Evolutionary conservation across 1,140 invertebrate genomes (phyloP), one percentile per base, ranked within the genome.

Genomic region (Lucilia sericata): DNA sequence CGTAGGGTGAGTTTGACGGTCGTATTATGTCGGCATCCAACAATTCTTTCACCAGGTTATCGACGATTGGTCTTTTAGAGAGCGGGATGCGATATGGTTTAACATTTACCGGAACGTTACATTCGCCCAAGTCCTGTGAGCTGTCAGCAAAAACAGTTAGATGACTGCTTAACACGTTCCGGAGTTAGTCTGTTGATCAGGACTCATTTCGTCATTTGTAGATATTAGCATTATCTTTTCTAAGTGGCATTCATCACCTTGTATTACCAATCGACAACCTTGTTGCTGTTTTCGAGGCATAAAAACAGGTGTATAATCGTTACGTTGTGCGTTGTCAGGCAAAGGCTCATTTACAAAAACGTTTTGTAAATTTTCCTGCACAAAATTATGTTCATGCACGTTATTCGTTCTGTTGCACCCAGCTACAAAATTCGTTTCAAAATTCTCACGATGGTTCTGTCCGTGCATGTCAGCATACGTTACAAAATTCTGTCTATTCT

Each of bases 21-120:
- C 84, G 42, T 12, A 90, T 86, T 19, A 90, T 86, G 19, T 84
- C 70, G 34, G 65, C 42, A 14, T 47, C 49, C 14, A 82, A 55
- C 36, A 84, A 55, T 19, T 84, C 86, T 51, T 85, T 55, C 12
- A 90, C 78, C 60, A 88, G 87, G 13, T 85, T 84, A 55, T 86
- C 51, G 60, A 91, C 83, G 19, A 86, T 81, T 47, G 51, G 12
- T 49, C 87, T 86, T 82, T 90, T 87, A n/a, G 51, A 60, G 84
- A 85, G 84, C 0, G 88, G 86, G 14, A 90, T 60, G 70, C 88
- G 82, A 60, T 86, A 80, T 25, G 87, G 86, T 21, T 83, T 85
- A 84, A 82, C 84, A 55, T 74, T 36, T 74, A 88, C 55, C 9
- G 86, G 82, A 2, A 84, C 10, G 8, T 70, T 84, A 47, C 78